Evolutionary conservation across 1,140 invertebrate species (phyloP), one percentile per base, ranked within the genome.

Genomic region (Lepidostoma basale): DNA sequence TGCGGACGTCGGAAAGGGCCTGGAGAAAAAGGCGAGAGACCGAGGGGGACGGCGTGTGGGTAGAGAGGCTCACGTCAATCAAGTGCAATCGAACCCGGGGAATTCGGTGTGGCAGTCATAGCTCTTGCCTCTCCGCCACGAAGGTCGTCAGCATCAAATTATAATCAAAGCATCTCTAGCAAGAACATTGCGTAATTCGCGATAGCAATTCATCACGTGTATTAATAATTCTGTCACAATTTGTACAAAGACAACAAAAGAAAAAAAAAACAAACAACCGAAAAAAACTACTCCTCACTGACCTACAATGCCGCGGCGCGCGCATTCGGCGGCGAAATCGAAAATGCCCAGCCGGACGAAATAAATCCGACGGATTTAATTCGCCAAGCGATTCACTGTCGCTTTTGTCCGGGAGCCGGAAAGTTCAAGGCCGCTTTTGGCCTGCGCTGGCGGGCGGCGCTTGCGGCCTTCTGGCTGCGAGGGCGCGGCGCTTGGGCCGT

Each of bases 371-470:
- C 47, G 42, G 25, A 39, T 39, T 22, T 52, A 33, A n/a, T 45
- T 49, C 62, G 67, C 56, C 68, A 36, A 49, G 62, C 58, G 54
- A 59, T 22, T 0, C 33, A 59, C 66, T 70, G 49, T 63, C 60
- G 60, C 60, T 63, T 63, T 63, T 63, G 47, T 30, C 26, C 30
- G 20, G n/a, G 25, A 30, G 26, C 12, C 23, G 25, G 26, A 18
- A 16, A 67, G 70, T 67, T 73, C 70, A 73, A 73, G 70, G 70
- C 64, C 67, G 63, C 36, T 69, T 73, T 73, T 73, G 59, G 70
- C 67, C 49, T 45, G 70, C 25, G 45, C 54, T 3, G 14, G n/a
- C 33, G 10, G 30, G 26, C 58, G 67, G 10, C 47, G 49, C 60
- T 73, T 63, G 22, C 60, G 54, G 4, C 58, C 62, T 72, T 39